Evolutionary conservation across 2,113 vertebrate species (phyloP).

Genomic region (Himantopus leucocephalus): DNA sequence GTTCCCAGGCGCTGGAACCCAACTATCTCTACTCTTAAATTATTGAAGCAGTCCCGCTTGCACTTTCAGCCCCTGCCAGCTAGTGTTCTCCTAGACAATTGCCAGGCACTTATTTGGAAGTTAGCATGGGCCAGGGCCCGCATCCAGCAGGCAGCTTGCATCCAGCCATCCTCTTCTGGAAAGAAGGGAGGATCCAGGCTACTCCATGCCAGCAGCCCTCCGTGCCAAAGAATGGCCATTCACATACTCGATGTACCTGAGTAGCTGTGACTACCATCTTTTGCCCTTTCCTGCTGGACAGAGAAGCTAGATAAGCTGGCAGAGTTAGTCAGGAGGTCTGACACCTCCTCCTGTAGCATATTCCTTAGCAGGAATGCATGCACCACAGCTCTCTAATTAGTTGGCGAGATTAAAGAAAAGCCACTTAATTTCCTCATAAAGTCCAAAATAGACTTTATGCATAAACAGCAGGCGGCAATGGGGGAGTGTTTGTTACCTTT

Average conservation of each 20-base stretch:
- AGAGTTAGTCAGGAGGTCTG: background rate
- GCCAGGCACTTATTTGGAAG: background rate
- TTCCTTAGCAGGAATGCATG: background rate
- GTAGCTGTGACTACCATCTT: background rate
- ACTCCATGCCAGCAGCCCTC: background rate
- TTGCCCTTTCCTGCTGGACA: background rate
- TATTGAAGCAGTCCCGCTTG: background rate
- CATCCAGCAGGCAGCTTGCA: background rate
- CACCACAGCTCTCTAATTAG: background rate
- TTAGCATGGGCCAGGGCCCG: background rate
- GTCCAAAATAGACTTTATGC: background rate
- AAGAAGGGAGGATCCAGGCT: background rate
- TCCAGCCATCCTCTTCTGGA: background rate
- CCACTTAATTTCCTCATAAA: background rate
- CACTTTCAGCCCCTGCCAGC: background rate
- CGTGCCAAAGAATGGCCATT: rapidly evolving
- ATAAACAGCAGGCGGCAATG: background rate
- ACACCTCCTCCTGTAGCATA: rapidly evolving
- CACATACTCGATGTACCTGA: rapidly evolving
- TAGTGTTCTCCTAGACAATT: background rate
- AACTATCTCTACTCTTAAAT: background rate
- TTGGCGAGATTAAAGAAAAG: background rate
- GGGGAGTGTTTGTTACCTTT: background rate
- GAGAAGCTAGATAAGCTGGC: background rate
- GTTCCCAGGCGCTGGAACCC: background rate